Evolutionary conservation across 2,888 invertebrate species (phyloP), one percentile per base, ranked within the genome.

Genomic region (Mesopsocus fuscifrons): DNA sequence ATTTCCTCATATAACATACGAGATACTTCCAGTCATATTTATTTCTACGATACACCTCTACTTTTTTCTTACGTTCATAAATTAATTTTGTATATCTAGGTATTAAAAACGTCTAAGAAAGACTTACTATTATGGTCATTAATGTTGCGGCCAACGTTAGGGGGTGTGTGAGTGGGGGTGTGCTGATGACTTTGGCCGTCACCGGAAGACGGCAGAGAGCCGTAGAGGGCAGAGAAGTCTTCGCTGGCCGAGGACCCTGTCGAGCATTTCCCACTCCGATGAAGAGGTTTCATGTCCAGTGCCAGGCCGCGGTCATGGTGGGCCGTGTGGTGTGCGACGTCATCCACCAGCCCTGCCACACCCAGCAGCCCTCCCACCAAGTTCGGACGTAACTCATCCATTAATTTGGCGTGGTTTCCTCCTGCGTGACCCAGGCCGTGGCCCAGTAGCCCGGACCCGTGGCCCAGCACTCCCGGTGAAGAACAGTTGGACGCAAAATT

Each of bases 341-440:
- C 84, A 52, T 84, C 84, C 46, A 85, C 66, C 49, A 85, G 64
- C 0, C 83, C 82, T 41, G 77, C 75, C 48, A 83, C 75, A 1
- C 84, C 84, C 43, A 84, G 64, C 48, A 84, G 63, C 9, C 83
- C 84, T 2, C 78, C 77, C 26, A 78, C 78, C 34, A 85, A 64
- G 62, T 84, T 84, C 41, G 85, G 85, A 59, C 85, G 66, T 52
- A 85, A 64, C 58, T 85, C 85, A 59, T 85, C 85, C 85, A 85
- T 85, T 59, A 84, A 74, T 59, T 82, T 82, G 52, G 47, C 22
- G 30, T 6, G 45, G 21, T 44, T 41, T 6, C 23, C 38, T 9
- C 9, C 34, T 20, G 32, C 38, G 4, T 16, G 23, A 4, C 21
- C 42, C 9, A 26, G 16, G 20, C 40, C 41, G 11, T 45, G 43